phyloP scores from a whole-genome alignment of 2,797 vertebrate genomes.

The Falco columbarius region DNA sequence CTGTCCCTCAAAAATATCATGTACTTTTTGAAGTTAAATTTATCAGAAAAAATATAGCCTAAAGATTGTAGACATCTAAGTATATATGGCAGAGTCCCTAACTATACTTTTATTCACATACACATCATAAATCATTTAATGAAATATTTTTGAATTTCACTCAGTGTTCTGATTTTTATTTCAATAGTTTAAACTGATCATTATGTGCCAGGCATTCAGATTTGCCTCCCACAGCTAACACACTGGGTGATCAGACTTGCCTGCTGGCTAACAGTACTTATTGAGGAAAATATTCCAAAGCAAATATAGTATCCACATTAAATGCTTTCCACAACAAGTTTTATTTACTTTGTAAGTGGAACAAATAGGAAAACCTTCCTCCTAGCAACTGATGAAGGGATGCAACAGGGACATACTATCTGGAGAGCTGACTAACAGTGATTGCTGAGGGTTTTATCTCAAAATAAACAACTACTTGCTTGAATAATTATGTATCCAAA shows the following conservation, averaged over 20 bases:
- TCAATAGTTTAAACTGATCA: background rate
- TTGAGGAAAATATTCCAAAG: constrained; percentile 15
- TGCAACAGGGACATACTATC: background rate
- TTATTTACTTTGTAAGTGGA: constrained; percentile 19
- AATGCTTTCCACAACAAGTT: constrained; percentile 4
- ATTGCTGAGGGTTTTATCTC: background rate
- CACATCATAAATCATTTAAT: background rate
- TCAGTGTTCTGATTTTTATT: constrained; percentile 13
- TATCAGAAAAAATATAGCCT: background rate
- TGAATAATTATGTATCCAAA: background rate
- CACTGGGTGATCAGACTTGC: background rate
- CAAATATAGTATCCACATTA: background rate
- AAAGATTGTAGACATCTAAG: background rate
- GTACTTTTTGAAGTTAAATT: background rate
- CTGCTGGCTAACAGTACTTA: constrained; percentile 4
- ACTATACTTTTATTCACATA: background rate
- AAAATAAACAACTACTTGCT: constrained; percentile 20
- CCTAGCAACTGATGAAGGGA: background rate
- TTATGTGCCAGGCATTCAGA: background rate
- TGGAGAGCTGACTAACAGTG: background rate
- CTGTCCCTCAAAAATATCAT: background rate
- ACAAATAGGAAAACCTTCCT: constrained; percentile 26
- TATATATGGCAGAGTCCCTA: background rate
- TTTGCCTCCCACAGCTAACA: background rate
- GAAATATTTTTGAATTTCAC: constrained; percentile 3